A percentile compares a stretch with the other conserved stretches of the same genome.
Evolutionary conservation across 2,113 vertebrate species (phyloP).

Genomic region (Hepsetus odoe): DNA sequence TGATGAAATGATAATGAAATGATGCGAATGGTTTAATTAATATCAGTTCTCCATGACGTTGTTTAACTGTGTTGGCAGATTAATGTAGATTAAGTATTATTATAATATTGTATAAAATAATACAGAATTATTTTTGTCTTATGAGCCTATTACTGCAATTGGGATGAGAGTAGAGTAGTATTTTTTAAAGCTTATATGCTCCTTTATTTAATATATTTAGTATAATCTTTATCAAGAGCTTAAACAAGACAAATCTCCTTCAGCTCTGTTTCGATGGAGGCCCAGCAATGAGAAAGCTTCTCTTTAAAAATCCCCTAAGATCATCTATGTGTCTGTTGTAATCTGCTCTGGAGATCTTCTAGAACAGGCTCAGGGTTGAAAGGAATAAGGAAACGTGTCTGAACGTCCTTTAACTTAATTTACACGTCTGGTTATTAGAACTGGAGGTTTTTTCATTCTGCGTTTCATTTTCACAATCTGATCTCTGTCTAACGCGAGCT

Average conservation of each 20-base stretch:
- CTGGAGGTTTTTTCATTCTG: neutral
- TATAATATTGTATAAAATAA: no score
- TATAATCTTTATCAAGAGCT: neutral
- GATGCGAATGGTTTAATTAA: no score
- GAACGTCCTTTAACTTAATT: neutral
- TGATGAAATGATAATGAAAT: no score
- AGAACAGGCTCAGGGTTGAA: neutral
- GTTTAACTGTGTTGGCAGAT: no score
- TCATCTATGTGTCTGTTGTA: neutral
- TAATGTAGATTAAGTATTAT: no score
- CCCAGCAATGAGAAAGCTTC: neutral
- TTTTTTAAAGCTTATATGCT: neutral
- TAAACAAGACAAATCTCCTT: conserved; percentile 5
- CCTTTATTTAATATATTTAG: neutral
- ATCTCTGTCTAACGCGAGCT: no score
- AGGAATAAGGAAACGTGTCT: neutral
- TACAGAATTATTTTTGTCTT: no score
- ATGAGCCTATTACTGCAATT: neutral
- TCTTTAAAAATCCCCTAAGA: neutral
- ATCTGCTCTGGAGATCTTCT: neutral
- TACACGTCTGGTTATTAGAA: neutral
- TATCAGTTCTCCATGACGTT: no score
- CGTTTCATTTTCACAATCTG: neutral
- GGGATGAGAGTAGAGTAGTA: neutral
- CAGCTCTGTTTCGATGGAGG: neutral